These are phyloP conservation scores for Sarcophaga subvicina DNA, from an alignment of 2,888 invertebrate genomes.

Conservation along the genomic window DNA sequence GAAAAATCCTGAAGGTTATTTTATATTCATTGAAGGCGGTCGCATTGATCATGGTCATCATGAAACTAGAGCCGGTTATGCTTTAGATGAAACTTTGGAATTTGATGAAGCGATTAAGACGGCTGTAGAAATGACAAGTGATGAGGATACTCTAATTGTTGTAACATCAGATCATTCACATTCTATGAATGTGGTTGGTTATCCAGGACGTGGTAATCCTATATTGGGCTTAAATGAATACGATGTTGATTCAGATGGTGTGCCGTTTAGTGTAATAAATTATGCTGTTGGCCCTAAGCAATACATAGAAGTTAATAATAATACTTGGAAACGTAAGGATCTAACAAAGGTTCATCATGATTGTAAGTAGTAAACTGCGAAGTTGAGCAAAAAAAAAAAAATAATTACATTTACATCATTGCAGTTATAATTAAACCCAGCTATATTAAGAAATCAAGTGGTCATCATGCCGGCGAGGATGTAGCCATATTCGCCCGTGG, in stretches of 20 bases:
- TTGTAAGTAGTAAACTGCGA: constrained; percentile 48
- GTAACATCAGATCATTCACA: constrained; percentile 91
- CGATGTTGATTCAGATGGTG: constrained; percentile 72
- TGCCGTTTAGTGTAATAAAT: constrained; percentile 86
- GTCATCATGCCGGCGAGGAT: constrained; percentile 90
- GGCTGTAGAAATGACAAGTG: constrained; percentile 84
- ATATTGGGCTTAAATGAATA: constrained; percentile 82
- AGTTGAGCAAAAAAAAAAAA: not conserved
- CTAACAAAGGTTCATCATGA: constrained; percentile 63
- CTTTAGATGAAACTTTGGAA: constrained; percentile 90
- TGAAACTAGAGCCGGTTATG: constrained; percentile 84
- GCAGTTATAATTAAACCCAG: constrained; percentile 74
- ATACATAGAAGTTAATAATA: constrained; percentile 73
- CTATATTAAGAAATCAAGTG: constrained; percentile 79
- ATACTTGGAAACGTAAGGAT: constrained; percentile 72
- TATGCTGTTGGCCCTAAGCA: constrained; percentile 87
- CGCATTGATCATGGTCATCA: constrained; percentile 91
- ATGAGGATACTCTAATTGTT: constrained; percentile 90
- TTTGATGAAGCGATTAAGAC: constrained; percentile 87
- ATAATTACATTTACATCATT: constrained; percentile 27
- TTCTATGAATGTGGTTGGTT: constrained; percentile 89
- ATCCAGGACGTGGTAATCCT: constrained; percentile 84
- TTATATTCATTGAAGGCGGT: constrained; percentile 85
- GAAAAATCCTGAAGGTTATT: constrained; percentile 84
- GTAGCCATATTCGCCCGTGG: constrained; percentile 89